These are phyloP conservation scores for Megastigmus dorsalis DNA, from an alignment of 2,888 invertebrate genomes.

Conservation along the genomic window DNA sequence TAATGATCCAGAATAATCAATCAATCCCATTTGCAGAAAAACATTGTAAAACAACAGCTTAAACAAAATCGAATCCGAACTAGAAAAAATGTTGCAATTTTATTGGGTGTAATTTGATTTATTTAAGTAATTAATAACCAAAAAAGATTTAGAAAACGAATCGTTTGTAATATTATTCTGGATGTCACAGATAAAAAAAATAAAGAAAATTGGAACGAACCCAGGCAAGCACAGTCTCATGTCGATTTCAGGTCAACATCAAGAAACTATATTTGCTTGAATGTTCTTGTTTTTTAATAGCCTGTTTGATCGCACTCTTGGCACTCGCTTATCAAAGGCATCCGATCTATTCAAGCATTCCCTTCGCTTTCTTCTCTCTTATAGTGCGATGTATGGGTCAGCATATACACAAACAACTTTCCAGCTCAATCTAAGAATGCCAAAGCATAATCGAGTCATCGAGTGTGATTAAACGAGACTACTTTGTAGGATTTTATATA, in stretches of 20 bases:
- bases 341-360: conserved; percentile 38
- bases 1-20: conserved; percentile 73
- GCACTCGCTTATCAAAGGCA: conserved; percentile 47
- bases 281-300: conserved; percentile 30
- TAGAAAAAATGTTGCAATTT: conserved; percentile 8
- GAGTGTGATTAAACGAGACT: conserved; percentile 46
- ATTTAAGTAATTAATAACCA: neutral
- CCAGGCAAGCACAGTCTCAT: conserved; percentile 41
- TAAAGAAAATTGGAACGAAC: conserved; percentile 12
- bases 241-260: conserved; percentile 4
- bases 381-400: neutral
- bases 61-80: conserved; percentile 34
- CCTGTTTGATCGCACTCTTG: conserved; percentile 46
- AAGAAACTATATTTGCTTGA: conserved; percentile 48
- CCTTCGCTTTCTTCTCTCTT: neutral
- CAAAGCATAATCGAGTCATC: conserved; percentile 43
- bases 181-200: conserved; percentile 45
- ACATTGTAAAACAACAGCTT: conserved; percentile 21
- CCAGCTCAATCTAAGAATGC: conserved; percentile 36
- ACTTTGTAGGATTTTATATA: conserved; percentile 16
- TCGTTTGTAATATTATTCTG: conserved; percentile 48
- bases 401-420: conserved; percentile 25
- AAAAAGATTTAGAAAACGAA: neutral
- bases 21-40: conserved; percentile 22
- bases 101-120: neutral